Base-by-base conservation (phyloP, 2,113 vertebrate species). In the human region DNA sequence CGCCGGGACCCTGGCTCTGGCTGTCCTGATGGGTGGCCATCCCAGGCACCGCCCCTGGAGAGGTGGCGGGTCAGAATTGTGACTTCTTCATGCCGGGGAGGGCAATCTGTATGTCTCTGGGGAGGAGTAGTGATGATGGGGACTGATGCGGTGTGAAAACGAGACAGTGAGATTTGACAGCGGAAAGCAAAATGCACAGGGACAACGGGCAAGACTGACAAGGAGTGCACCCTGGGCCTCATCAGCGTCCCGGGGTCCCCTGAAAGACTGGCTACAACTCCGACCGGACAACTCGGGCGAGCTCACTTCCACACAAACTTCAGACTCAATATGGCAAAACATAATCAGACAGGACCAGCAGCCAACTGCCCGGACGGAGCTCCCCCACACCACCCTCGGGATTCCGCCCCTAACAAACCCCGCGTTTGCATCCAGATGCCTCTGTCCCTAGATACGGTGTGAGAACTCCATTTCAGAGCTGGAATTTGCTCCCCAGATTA, bases 191-290 rank as follows among this genome's bases (percentile, higher is more conserved):
- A 89, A 64, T 1, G 61, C 0, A n/a, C 7, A 18, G 84, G 72
- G 43, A 20, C 0, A 1, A 25, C 0, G 0, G 38, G 9, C 20
- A 81, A n/a, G 81, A 83, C 30, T 80, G 48, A 43, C 4, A 79
- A 90, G 0, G 59, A 93, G 84, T 50, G 78, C 17, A 64, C 81
- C 78, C 1, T 6, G 64, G 2, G 5, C 43, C 72, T 93, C 96
- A 57, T 76, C 91, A 91, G 89, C 88, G 17, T 32, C 2, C 94
- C 86, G 2, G 68, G 38, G 45, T 81, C 94, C 95, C 90, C 93
- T 0, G 4, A 22, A 48, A 90, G 94, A 96, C 68, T 16, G 32
- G 90, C 48, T 48, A 30, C 8, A 38, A 40, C 25, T 38, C 38
- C 2, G 10, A 12, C 81, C 86, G 55, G 18, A 88, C 32, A 75